Percentiles rank a stretch among this genome's conserved stretches.
These are phyloP conservation scores for Neodiprion fabricii DNA, from an alignment of 1,140 invertebrate species.

Conservation along the genomic window DNA sequence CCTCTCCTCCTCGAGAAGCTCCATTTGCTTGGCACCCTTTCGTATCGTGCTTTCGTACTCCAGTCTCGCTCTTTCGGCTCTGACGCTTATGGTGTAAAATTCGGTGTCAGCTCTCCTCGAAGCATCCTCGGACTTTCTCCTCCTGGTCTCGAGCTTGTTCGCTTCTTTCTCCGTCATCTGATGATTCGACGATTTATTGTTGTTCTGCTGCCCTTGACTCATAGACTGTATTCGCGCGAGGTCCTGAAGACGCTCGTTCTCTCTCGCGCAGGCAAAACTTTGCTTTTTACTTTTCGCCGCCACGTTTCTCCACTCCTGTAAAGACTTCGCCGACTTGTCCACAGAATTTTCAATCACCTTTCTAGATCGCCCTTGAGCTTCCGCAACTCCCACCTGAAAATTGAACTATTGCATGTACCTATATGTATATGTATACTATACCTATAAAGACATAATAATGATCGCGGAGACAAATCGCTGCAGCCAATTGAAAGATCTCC, in stretches of 20 bases:
- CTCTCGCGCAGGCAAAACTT: constrained; percentile 80
- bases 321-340: constrained; percentile 82
- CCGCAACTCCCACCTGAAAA: constrained; percentile 60
- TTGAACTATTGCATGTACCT: constrained; percentile 11
- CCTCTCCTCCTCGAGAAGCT: constrained; percentile 89
- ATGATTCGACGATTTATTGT: constrained; percentile 53
- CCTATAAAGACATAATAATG: too few relatives aligned
- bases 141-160: constrained; percentile 83
- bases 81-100: constrained; percentile 89
- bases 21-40: constrained; percentile 78
- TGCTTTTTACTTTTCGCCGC: constrained; percentile 88
- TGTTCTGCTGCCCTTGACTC: constrained; percentile 53
- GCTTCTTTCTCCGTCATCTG: constrained; percentile 73
- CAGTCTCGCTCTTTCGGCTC: constrained; percentile 85
- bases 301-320: constrained; percentile 83
- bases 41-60: constrained; percentile 92
- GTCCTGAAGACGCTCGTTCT: constrained; percentile 90
- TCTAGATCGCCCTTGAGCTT: constrained; percentile 69
- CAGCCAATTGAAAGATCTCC: too few relatives aligned
- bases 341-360: constrained; percentile 82
- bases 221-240: constrained; percentile 52
- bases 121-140: constrained; percentile 88
- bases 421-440: background rate
- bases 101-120: constrained; percentile 91
- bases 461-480: too few relatives aligned